Percentiles rank a stretch among this genome's conserved stretches.
Evolutionary conservation across 1,140 invertebrate species (phyloP).

Genomic region (Nautilus pompilius): DNA sequence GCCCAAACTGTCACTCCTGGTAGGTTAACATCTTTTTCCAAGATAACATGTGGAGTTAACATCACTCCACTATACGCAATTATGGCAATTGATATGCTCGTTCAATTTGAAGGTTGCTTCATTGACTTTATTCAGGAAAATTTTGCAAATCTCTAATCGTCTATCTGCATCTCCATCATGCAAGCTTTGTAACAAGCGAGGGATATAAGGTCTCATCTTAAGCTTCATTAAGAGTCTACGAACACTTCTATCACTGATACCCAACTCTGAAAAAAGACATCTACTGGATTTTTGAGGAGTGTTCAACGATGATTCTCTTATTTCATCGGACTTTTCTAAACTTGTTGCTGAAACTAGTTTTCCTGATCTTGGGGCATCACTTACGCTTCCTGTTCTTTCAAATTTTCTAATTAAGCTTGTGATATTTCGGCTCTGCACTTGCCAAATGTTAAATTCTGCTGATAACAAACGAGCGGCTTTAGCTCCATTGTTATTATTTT

Average conservation of each 20-base stretch:
- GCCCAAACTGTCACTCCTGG: too few relatives aligned
- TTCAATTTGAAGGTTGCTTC: too few relatives aligned
- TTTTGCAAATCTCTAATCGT: background rate
- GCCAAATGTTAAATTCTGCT: background rate
- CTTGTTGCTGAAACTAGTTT: background rate
- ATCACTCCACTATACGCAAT: too few relatives aligned
- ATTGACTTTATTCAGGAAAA: too few relatives aligned
- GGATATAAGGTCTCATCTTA: constrained; percentile 1
- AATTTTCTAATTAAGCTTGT: constrained; percentile 3
- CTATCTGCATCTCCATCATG: background rate
- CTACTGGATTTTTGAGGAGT: background rate
- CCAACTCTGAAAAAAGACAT: background rate
- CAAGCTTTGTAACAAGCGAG: background rate
- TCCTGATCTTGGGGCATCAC: background rate
- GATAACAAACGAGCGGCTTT: background rate
- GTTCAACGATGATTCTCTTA: background rate
- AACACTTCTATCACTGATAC: background rate
- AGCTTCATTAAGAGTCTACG: background rate
- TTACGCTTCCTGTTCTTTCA: background rate
- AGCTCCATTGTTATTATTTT: constrained; percentile 2
- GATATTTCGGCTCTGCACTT: background rate
- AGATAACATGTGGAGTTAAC: too few relatives aligned
- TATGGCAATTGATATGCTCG: too few relatives aligned
- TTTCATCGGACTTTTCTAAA: constrained; percentile 1
- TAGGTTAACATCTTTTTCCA: too few relatives aligned